Evolutionary conservation across 2,797 vertebrate genomes (phyloP).

Genomic region (Urocyon cinereoargenteus): DNA sequence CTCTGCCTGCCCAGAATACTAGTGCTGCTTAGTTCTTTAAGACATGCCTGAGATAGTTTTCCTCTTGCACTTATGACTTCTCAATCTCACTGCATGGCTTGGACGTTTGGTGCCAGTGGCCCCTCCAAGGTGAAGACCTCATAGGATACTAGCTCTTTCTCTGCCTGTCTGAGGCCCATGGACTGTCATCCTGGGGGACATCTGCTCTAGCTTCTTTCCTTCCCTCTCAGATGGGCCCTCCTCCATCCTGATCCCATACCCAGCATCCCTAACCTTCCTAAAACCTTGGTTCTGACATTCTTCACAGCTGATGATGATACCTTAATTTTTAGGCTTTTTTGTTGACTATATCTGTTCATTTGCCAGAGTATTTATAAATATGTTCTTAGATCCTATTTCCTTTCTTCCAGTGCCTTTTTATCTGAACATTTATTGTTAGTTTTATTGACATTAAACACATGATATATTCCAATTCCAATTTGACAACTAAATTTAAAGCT

Average conservation of each 20-base stretch:
- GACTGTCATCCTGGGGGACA: background rate
- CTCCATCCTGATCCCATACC: background rate
- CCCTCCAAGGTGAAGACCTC: accelerated
- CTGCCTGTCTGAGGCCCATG: background rate
- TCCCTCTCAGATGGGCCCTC: background rate
- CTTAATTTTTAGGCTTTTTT: background rate
- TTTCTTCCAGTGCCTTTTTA: background rate
- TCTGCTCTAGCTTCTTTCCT: background rate
- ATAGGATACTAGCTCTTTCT: background rate
- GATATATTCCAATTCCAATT: background rate
- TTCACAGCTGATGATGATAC: background rate
- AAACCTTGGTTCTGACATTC: background rate
- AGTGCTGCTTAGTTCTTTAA: background rate
- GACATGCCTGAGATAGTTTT: background rate
- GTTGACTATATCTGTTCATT: background rate
- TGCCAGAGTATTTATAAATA: background rate
- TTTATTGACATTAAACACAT: background rate
- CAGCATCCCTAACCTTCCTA: background rate
- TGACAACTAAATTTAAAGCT: slow-evolving; percentile 1
- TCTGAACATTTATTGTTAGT: slow-evolving; percentile 15
- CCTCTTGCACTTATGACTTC: background rate
- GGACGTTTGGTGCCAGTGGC: background rate
- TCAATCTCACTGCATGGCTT: background rate
- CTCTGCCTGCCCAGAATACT: background rate
- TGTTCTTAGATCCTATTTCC: background rate